A percentile compares a stretch with the other conserved stretches of the same genome.
These are phyloP conservation scores for Lingula anatina DNA, from an alignment of 2,888 invertebrate genomes.

Conservation along the genomic window DNA sequence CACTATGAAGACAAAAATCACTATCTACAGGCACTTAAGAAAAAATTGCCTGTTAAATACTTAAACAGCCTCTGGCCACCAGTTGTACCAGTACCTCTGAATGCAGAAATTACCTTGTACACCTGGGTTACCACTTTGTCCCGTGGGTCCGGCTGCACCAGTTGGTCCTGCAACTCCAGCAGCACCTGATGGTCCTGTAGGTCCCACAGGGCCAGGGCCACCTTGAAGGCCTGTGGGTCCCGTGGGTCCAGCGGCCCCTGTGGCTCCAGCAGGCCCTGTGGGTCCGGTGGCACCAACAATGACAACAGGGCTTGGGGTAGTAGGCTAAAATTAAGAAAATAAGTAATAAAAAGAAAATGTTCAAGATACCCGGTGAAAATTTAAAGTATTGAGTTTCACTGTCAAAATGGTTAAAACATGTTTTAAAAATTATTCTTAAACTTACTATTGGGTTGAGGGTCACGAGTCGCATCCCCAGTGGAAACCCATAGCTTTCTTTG, in stretches of 20 bases:
- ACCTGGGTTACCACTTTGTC: constrained; percentile 9
- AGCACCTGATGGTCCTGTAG: not conserved
- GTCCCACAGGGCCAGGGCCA: constrained; percentile 5
- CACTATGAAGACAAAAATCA: too few species aligned
- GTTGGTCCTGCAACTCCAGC: constrained; percentile 1
- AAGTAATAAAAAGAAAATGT: too few species aligned
- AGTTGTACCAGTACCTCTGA: constrained; percentile 3
- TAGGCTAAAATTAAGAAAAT: too few species aligned
- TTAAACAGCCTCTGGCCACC: constrained; percentile 3
- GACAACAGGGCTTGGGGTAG: constrained; percentile 1
- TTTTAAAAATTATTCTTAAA: too few species aligned
- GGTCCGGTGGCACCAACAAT: constrained; percentile 3
- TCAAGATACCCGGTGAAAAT: too few species aligned
- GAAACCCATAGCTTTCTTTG: too few species aligned
- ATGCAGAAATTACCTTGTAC: constrained; percentile 6
- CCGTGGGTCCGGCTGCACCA: constrained; percentile 2
- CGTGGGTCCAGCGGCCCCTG: too few species aligned
- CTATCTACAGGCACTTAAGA: constrained; percentile 3
- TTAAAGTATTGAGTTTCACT: too few species aligned
- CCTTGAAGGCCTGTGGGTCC: constrained; percentile 11
- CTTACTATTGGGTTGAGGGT: too few species aligned
- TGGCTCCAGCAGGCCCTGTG: not conserved
- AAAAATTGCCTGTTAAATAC: not conserved
- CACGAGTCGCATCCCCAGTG: too few species aligned
- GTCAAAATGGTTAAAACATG: too few species aligned